phyloP scores from a whole-genome alignment of 2,888 invertebrate species.

The Diaphora mendica region DNA sequence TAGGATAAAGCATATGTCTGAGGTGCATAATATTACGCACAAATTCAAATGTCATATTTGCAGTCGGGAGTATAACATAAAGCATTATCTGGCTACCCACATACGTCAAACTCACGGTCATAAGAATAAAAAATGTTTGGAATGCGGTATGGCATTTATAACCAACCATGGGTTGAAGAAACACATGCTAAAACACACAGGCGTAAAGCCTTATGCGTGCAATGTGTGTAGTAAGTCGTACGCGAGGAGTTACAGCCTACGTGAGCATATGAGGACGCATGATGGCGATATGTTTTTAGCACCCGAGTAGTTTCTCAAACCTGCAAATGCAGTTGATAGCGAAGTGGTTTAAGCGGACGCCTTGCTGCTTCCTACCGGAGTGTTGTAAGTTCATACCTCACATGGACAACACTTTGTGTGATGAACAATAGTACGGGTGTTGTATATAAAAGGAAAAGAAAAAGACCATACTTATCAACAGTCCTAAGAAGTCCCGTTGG shows the following conservation, averaged over 20 bases:
- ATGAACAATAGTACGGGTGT: too few relatives aligned
- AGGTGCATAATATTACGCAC: conserved; percentile 73
- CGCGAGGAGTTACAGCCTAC: conserved; percentile 63
- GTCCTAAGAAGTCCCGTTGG: too few relatives aligned
- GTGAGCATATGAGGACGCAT: conserved; percentile 66
- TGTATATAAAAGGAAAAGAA: too few relatives aligned
- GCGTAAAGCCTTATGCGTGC: conserved; percentile 73
- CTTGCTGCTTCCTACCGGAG: too few relatives aligned
- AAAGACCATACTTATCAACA: too few relatives aligned
- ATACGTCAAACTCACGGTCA: conserved; percentile 77
- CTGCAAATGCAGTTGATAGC: too few relatives aligned
- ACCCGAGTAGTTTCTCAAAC: conserved; percentile 12
- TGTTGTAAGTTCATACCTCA: too few relatives aligned
- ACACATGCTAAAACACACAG: conserved; percentile 78
- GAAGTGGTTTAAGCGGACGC: too few relatives aligned
- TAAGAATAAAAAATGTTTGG: conserved; percentile 78
- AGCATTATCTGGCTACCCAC: conserved; percentile 78
- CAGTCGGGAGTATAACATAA: conserved; percentile 71
- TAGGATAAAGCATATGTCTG: conserved; percentile 79
- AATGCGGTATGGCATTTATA: conserved; percentile 82
- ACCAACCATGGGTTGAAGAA: conserved; percentile 80
- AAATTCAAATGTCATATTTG: conserved; percentile 75
- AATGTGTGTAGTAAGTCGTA: conserved; percentile 70
- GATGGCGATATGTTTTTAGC: conserved; percentile 42
- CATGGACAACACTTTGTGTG: too few relatives aligned